Evolutionary conservation across 53 echinoderm and acorn worm genomes (phyloP), one percentile per base, ranked within the genome.

Genomic region (Echinometra lucunter): DNA sequence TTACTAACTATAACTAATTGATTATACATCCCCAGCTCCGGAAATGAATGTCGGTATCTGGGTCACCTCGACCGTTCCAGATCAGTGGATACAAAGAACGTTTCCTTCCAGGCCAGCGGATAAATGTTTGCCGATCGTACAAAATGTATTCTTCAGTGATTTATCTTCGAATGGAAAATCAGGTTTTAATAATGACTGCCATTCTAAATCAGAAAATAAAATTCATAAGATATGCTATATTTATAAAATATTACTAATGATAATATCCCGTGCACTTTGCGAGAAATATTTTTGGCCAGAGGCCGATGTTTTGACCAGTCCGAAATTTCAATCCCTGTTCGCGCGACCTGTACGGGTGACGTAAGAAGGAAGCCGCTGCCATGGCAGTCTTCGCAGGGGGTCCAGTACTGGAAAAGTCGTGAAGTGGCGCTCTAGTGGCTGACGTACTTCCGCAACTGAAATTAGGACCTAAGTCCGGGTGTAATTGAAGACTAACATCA

Each of bases 361-460:
- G 98, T 98, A 97, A 98, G 95, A 96, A 95, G 96, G 98, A 96
- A 96, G 96, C 98, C 95, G 98, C 95, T 97, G 89, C 98, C 98
- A 98, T 98, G 98, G 96, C 96, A 97, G 93, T 96, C 96, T 95
- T 96, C 96, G 98, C 98, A 92, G 98, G 98, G 98, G 98, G 98
- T 98, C 95, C 92, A 88, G 96, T 90, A 95, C 96, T 94, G 90
- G 83, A 96, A 95, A 96, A 94, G 92, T 66, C 89, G 89, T 88
- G 74, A 95, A 93, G 82, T 66, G 94, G 88, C 95, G 81, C 88
- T 95, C 45, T 88, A 94, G n/a, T 90, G 44, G 38, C 82, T 94
- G 94, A 94, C 94, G 94, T 94, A 94, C 94, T 83, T 94, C 94
- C 94, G 94, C 94, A 83, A 37, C 94, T 83, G 75, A 94, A 94